Conservation (phyloP, 53 echinoderm and acorn worm species). For the Stichopus horrens region DNA sequence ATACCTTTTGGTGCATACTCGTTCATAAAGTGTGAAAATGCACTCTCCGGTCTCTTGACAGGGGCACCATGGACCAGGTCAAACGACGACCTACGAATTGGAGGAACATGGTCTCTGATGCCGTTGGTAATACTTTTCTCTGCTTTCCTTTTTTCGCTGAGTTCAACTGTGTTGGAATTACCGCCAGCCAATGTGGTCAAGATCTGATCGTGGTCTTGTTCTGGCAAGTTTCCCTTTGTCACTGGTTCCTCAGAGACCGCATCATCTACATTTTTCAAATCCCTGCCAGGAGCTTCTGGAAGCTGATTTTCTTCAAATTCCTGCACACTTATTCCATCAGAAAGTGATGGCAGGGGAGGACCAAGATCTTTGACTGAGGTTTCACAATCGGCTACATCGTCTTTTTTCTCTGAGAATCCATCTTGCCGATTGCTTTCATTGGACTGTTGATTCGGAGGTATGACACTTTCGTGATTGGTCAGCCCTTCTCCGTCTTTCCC, state of each 20-base stretch:
- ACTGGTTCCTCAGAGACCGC: background rate
- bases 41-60: constrained; percentile 60
- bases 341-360: background rate
- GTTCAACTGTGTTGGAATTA: background rate
- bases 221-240: background rate
- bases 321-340: background rate
- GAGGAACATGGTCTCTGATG: background rate
- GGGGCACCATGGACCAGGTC: constrained; percentile 72
- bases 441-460: background rate
- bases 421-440: background rate
- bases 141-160: background rate
- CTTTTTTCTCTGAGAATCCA: background rate
- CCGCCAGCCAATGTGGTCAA: background rate
- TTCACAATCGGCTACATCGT: background rate
- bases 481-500: background rate
- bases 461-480: background rate
- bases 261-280: background rate
- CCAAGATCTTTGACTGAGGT: background rate
- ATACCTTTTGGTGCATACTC: constrained; percentile 71
- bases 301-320: background rate
- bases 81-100: constrained; percentile 56
- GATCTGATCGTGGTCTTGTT: background rate
- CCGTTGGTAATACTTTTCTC: background rate
- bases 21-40: constrained; percentile 74
- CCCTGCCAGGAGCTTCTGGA: background rate